Conservation (phyloP, 2,797 vertebrate species). For the Myiotriccus ornatus region DNA sequence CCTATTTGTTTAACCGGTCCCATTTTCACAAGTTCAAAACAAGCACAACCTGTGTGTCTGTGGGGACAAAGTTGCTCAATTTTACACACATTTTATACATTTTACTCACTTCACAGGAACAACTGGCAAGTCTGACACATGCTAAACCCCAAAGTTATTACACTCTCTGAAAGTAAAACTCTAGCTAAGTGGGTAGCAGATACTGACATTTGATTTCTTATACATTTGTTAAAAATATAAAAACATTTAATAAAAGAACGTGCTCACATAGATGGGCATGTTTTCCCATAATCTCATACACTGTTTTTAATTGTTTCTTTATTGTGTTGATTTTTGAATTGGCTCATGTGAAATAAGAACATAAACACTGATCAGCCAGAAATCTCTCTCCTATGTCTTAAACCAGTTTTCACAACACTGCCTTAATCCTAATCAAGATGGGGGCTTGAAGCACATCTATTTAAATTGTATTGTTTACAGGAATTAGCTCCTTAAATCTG, state of each 20-base stretch:
- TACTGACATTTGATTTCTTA: not conserved
- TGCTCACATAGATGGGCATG: not conserved
- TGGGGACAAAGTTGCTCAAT: not conserved
- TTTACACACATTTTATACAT: not conserved
- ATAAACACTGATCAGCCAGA: not conserved
- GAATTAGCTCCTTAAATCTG: not conserved
- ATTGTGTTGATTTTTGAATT: not conserved
- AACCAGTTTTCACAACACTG: not conserved
- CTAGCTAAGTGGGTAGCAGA: not conserved
- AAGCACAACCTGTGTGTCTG: not conserved
- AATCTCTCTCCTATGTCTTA: not conserved
- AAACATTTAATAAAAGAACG: not conserved
- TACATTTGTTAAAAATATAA: not conserved
- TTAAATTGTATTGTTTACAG: not conserved
- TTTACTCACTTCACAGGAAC: not conserved
- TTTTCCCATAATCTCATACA: not conserved
- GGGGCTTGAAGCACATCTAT: not conserved
- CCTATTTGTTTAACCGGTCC: not conserved
- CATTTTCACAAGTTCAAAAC: not conserved
- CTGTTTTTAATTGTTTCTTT: not conserved
- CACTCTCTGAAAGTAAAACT: not conserved
- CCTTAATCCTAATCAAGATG: not conserved
- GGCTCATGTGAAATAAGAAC: not conserved
- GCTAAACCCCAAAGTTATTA: not conserved
- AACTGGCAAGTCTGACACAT: not conserved